These are phyloP conservation scores for Gari tellinella DNA, from an alignment of 2,888 invertebrate species.

Conservation along the genomic window DNA sequence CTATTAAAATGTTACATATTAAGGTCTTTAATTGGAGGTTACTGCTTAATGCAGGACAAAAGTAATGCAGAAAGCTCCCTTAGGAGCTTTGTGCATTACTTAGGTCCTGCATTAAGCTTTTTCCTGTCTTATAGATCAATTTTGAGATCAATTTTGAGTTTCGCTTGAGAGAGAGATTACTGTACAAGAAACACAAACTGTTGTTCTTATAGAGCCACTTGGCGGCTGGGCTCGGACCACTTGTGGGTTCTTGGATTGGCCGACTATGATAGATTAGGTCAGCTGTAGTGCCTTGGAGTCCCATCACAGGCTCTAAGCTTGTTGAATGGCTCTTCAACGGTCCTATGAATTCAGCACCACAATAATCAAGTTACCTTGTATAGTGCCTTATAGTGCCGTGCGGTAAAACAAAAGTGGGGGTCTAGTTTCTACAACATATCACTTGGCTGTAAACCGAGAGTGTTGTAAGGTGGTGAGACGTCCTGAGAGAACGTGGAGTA, in stretches of 20 bases:
- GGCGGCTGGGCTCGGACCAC: constrained; percentile 29
- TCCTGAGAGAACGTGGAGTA: constrained; percentile 19
- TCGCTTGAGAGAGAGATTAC: too few relatives aligned
- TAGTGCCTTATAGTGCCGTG: constrained; percentile 50
- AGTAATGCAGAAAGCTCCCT: too few relatives aligned
- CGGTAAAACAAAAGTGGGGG: constrained; percentile 43
- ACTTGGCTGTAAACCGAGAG: constrained; percentile 39
- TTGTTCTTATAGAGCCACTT: constrained; percentile 18
- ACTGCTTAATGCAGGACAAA: too few relatives aligned
- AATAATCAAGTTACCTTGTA: constrained; percentile 55
- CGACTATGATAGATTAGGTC: constrained; percentile 53
- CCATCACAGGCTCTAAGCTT: constrained; percentile 35
- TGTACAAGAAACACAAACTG: constrained; percentile 33
- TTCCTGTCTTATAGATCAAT: too few relatives aligned
- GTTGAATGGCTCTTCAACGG: too few relatives aligned
- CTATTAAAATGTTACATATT: too few relatives aligned
- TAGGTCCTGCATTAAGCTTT: too few relatives aligned
- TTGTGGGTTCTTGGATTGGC: constrained; percentile 10
- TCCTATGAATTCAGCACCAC: constrained; percentile 20
- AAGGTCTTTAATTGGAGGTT: too few relatives aligned
- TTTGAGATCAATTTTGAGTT: too few relatives aligned
- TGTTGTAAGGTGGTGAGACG: constrained; percentile 23
- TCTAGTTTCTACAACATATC: constrained; percentile 41
- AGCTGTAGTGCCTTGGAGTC: constrained; percentile 48
- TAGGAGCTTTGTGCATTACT: too few relatives aligned